phyloP scores from a whole-genome alignment of 1,140 invertebrate species.

The Dreissena polymorpha region DNA sequence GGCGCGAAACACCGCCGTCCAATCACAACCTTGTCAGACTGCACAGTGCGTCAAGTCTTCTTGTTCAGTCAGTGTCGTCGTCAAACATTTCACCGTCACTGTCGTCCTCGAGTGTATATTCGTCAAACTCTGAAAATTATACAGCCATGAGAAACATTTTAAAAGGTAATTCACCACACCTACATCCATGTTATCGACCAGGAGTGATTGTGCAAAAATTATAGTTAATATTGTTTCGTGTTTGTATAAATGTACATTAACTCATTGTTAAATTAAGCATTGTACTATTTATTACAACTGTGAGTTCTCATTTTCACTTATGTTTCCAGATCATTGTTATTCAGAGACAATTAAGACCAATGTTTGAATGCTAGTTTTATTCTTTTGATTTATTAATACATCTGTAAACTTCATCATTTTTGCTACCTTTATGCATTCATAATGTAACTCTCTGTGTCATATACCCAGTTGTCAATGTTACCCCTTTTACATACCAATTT shows the following conservation, averaged over 20 bases:
- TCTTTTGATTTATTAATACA: not conserved
- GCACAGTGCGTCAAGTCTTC: constrained; percentile 55
- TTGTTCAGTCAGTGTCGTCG: constrained; percentile 43
- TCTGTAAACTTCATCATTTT: not conserved
- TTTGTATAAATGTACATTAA: not conserved
- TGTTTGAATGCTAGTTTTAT: not conserved
- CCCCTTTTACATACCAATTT: too few species aligned
- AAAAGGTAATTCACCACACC: constrained; percentile 61
- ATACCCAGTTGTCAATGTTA: too few species aligned
- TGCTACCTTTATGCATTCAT: too few species aligned
- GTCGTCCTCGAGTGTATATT: constrained; percentile 46
- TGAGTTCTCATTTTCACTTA: not conserved
- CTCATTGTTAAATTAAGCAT: not conserved
- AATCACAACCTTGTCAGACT: constrained; percentile 42
- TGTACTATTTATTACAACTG: not conserved
- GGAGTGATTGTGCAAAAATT: constrained; percentile 76
- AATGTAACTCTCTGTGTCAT: too few species aligned
- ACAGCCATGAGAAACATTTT: constrained; percentile 71
- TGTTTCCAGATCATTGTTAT: too few species aligned
- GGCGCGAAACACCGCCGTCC: constrained; percentile 65
- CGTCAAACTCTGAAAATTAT: constrained; percentile 63
- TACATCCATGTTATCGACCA: constrained; percentile 65
- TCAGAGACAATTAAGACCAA: not conserved
- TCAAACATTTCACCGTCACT: constrained; percentile 41
- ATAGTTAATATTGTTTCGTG: constrained; percentile 40